Base-by-base conservation (phyloP, 2,888 invertebrate genomes). In the Patella depressa region DNA sequence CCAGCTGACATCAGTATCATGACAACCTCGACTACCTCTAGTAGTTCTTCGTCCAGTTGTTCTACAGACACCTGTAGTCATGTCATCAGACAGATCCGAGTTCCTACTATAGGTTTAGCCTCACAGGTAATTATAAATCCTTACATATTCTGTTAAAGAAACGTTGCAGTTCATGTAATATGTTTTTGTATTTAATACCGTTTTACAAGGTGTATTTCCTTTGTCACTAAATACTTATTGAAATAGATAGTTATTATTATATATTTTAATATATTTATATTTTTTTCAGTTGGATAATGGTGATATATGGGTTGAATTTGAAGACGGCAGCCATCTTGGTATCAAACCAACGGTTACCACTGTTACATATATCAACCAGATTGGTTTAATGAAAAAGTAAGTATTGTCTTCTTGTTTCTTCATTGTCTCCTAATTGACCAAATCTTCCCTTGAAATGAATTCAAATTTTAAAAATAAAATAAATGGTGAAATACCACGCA, bases 21-120 rank as follows among this genome's bases (percentile, higher is more conserved):
- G 45, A 65, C 65, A 11, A 65, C 24, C 3, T 24, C 19, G 2
- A 65, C 19, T 24, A 65, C 24, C 65, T 24, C 65, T 14, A 24
- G 19, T 2, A 65, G 65, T 65, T 24, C 19, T 24, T 65, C 19
- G 3, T 65, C 65, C 14, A 65, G 65, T 12, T 65, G 24, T 24
- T 65, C 65, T 3, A 24, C 65, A 19, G 65, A 65, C 24, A 19
- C 65, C 2, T 19, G 65, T 24, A 65, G 65, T 65, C 19, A 14
- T 65, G 65, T 65, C 11, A 65, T 65, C 65, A 65, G 65, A 65
- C 65, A 65, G 24, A 65, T 65, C 14, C 24, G 65, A 65, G 65
- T 65, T 12, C 65, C 19, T 14, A 65, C 19, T 65, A 65, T 65
- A 24, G 65, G 65, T 11, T 14, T 65, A 65, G 65, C 65, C 24